A percentile compares a stretch with the other conserved stretches of the same genome.
Conservation (phyloP, 2,888 invertebrate genomes). For the Brachyptera risi region DNA sequence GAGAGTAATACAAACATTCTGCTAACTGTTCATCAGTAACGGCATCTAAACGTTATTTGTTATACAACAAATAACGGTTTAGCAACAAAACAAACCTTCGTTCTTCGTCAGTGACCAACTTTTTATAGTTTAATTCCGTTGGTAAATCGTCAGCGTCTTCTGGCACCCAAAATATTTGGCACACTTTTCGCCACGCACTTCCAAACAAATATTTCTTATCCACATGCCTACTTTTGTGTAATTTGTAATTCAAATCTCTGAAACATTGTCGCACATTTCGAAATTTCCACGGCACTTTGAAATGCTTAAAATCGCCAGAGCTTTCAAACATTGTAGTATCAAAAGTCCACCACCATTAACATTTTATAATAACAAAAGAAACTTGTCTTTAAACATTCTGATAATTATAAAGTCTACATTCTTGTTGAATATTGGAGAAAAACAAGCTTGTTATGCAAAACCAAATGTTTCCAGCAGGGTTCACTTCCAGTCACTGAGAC, state of each 20-base stretch:
- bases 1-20: too few relatives aligned
- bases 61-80: too few relatives aligned
- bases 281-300: constrained; percentile 15
- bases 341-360: too few relatives aligned
- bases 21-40: too few relatives aligned
- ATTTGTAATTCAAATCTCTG: not conserved
- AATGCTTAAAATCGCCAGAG: not conserved
- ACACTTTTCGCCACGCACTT: constrained; percentile 4
- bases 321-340: constrained; percentile 9
- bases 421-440: too few relatives aligned
- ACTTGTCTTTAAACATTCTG: too few relatives aligned
- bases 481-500: not conserved
- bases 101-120: constrained; percentile 66
- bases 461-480: not conserved
- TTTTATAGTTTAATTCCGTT: constrained; percentile 47
- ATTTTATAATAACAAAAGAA: too few relatives aligned
- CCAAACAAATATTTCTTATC: not conserved
- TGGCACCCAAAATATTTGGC: not conserved
- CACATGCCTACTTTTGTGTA: not conserved
- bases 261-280: constrained; percentile 6
- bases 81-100: constrained; percentile 52
- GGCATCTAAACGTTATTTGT: too few relatives aligned
- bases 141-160: constrained; percentile 13
- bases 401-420: too few relatives aligned
- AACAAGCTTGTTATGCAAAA: too few relatives aligned